Percentiles rank a stretch among this genome's conserved stretches.
These are phyloP conservation scores for Aculops lycopersici DNA, from an alignment of 1,140 invertebrate species.

Conservation along the genomic window DNA sequence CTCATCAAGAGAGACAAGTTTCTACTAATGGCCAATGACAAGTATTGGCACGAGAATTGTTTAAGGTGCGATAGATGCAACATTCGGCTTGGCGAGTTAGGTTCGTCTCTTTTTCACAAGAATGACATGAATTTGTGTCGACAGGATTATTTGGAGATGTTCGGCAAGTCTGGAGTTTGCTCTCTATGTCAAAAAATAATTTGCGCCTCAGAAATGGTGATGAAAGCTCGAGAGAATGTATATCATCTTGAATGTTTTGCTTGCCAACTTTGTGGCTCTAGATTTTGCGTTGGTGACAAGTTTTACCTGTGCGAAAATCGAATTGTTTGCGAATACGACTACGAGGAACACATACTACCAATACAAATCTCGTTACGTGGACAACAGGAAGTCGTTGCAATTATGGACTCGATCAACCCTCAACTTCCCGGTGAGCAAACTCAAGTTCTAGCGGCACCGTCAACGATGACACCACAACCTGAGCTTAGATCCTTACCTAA, in stretches of 20 bases:
- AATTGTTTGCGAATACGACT: slow-evolving; percentile 72
- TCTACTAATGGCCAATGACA: slow-evolving; percentile 29
- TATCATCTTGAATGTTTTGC: slow-evolving; percentile 87
- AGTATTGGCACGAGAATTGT: slow-evolving; percentile 78
- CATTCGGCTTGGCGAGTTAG: slow-evolving; percentile 59
- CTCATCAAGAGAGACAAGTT: slow-evolving; percentile 18
- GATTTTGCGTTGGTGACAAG: slow-evolving; percentile 71
- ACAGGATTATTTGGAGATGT: slow-evolving; percentile 42
- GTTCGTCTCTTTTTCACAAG: slow-evolving; percentile 61
- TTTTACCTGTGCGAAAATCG: slow-evolving; percentile 74
- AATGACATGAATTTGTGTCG: slow-evolving; percentile 68
- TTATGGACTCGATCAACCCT: too few relatives aligned
- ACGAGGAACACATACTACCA: slow-evolving; percentile 53
- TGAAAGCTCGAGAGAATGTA: slow-evolving; percentile 68
- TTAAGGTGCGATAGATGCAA: slow-evolving; percentile 72
- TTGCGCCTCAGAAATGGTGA: slow-evolving; percentile 84
- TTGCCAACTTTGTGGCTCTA: slow-evolving; percentile 70
- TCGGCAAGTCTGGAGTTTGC: slow-evolving; percentile 64
- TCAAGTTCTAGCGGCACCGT: too few relatives aligned
- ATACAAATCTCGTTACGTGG: too few relatives aligned
- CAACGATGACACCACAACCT: too few relatives aligned
- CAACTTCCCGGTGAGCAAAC: too few relatives aligned
- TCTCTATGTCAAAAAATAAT: slow-evolving; percentile 72
- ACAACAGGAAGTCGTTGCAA: not conserved
- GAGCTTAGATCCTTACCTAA: too few relatives aligned